phyloP scores from a whole-genome alignment of 2,888 invertebrate genomes.

The Euproctis similis region DNA sequence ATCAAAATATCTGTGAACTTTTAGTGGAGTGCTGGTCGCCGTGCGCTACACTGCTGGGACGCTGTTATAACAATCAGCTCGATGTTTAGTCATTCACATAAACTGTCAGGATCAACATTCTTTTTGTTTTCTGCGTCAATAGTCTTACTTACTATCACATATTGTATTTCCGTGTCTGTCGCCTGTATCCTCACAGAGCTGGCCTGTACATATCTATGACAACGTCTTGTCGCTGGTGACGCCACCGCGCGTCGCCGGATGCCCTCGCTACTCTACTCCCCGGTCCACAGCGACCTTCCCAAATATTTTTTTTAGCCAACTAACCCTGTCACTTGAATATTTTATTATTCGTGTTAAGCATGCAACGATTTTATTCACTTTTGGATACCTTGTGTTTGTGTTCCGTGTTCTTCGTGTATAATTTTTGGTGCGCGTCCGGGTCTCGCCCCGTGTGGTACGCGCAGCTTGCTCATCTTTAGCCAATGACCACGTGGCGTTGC shows the following conservation, averaged over 20 bases:
- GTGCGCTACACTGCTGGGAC: conserved; percentile 1
- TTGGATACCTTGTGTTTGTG: conserved; percentile 55
- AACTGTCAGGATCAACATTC: too few relatives aligned
- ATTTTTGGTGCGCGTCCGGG: conserved; percentile 26
- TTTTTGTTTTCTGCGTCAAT: too few relatives aligned
- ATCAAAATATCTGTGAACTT: too few relatives aligned
- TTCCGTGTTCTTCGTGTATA: conserved; percentile 47
- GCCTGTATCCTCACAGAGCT: too few relatives aligned
- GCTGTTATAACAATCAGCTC: conserved; percentile 36
- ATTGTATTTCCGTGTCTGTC: too few relatives aligned
- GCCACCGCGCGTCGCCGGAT: conserved; percentile 4
- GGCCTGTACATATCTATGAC: too few relatives aligned
- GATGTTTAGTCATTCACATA: conserved; percentile 49
- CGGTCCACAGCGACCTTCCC: conserved; percentile 49
- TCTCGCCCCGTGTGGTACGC: conserved; percentile 31
- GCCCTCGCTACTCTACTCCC: conserved; percentile 6
- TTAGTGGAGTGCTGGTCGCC: neutral
- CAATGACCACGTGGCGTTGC: conserved; percentile 25
- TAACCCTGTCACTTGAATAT: conserved; percentile 39
- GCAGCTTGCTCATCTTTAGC: conserved; percentile 16
- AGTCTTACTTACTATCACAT: too few relatives aligned
- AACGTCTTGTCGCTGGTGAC: conserved; percentile 6
- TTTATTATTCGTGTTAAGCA: conserved; percentile 50
- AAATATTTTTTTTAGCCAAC: conserved; percentile 57
- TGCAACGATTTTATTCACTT: conserved; percentile 50